phyloP scores from a whole-genome alignment of 2,113 vertebrate genomes.

The Colossoma macropomum region DNA sequence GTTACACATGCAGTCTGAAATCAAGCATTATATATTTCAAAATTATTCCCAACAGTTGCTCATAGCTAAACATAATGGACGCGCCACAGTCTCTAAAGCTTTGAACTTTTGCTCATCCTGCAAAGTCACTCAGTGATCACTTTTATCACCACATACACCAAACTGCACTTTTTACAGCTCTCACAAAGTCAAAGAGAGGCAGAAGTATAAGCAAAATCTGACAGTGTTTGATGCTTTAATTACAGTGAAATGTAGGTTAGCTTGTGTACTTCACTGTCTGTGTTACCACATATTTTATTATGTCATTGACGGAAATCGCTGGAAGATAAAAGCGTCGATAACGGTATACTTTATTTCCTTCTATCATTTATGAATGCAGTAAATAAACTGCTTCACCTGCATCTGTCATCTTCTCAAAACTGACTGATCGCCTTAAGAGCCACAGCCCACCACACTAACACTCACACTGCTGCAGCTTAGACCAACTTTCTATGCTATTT shows the following conservation, averaged over 20 bases:
- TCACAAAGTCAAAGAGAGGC: neutral
- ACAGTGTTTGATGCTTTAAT: neutral
- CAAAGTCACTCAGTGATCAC: no score
- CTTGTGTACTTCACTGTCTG: neutral
- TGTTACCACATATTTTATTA: neutral
- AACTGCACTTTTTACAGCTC: slow-evolving; percentile 56
- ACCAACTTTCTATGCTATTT: no score
- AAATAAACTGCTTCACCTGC: neutral
- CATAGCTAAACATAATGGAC: no score
- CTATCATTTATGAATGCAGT: neutral
- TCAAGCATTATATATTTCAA: no score
- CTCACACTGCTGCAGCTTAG: no score
- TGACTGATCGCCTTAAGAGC: neutral
- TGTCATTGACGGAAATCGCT: neutral
- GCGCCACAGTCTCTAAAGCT: no score
- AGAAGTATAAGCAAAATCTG: neutral
- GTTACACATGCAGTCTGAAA: no score
- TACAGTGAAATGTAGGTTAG: neutral
- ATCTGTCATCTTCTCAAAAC: neutral
- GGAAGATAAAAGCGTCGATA: neutral
- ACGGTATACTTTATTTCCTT: neutral
- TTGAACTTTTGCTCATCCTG: no score
- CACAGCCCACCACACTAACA: no score
- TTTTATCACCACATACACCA: neutral
- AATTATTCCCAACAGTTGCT: no score